Base-by-base conservation (phyloP, 2,888 invertebrate species). In the Hirudinaria manillensis region DNA sequence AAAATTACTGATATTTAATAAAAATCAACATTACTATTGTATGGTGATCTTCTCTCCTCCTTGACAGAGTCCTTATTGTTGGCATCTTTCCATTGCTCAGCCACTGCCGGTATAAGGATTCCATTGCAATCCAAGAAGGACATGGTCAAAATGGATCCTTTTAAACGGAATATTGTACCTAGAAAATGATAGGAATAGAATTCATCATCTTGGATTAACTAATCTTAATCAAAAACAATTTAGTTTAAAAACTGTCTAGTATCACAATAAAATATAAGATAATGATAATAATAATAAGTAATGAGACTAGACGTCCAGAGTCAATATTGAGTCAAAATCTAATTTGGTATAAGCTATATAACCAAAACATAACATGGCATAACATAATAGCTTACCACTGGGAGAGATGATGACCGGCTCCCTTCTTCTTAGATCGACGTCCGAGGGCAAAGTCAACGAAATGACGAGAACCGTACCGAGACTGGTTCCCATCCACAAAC, bases 401-500 rank as follows among this genome's bases (percentile, higher is more conserved):
- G 94, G 92, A 83, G 93, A 91, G 81, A 94, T 90, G 82, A 91
- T 90, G 70, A 93, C 85, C 27, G 85, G 85, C 78, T 85, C 83
- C 34, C 81, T 80, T n/a, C 81, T 76, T 71, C 85, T 80, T 75
- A 82, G 81, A 70, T 84, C 84, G 45, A 81, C 82, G 21, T 78
- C 80, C 10, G 80, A 79, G 72, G 84, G 84, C 75, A 85, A 80
- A 84, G 89, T 91, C 84, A 98, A 90, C 86, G 92, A 90, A 86
- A 98, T 90, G 79, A 95, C 94, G 83, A 98, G 89, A 84, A 96
- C 93, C 77, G 97, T 95, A 82, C 99, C 99, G 82, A 93, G 89
- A 86, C 94, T 94, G 81, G 97, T 98, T 82, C 99, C 98, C 82
- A 98, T 91, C 98, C 98, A 99, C 80, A 99, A 88, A 81, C 95